Evolutionary conservation across 2,797 vertebrate genomes (phyloP), one percentile per base, ranked within the genome.

Genomic region (Onychomys torridus): DNA sequence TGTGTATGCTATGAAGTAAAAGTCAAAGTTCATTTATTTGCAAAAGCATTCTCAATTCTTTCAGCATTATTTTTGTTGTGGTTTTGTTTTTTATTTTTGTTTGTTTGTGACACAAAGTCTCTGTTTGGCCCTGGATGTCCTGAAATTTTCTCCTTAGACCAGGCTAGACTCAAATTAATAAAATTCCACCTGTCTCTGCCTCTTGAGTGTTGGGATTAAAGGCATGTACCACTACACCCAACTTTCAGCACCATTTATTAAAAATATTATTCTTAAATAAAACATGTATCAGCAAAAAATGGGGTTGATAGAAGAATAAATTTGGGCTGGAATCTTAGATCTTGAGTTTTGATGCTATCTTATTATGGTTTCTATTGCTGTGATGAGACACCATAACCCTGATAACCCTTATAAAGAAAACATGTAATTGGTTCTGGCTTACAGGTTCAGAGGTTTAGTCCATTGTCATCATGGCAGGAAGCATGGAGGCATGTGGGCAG

Each of bases 11-110:
- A 4, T 93, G 43, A 93, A 46, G 61, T 75, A 37, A 83, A 63
- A 32, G 11, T 95, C 37, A 43, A 78, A 11, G 6, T 84, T 90
- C 63, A 73, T 90, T 93, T 89, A 79, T 79, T 85, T 85, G 52
- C 37, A 73, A 63, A 71, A n/a, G 63, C 43, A 73, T 34, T n/a
- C 49, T 52, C 61, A 92, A 43, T 84, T 83, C 25, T 89, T 89
- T 84, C n/a, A 77, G 27, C 52, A 89, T 3, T 19, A 83, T 85
- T 89, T 82, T 89, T 21, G 11, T 81, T 43, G 25, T 71, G 69
- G n/a, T 37, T 61, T 61, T 37, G n/a, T 82, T 82, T 71, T 43
- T 27, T 40, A 23, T 61, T 61, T 83, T 83, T 63, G n/a, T 43
- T 27, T 40, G n/a, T 61, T 61, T 83, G 61, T 63, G n/a, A 61